Evolutionary conservation across 2,113 vertebrate genomes (phyloP).

Genomic region (Budorcas taxicolor): DNA sequence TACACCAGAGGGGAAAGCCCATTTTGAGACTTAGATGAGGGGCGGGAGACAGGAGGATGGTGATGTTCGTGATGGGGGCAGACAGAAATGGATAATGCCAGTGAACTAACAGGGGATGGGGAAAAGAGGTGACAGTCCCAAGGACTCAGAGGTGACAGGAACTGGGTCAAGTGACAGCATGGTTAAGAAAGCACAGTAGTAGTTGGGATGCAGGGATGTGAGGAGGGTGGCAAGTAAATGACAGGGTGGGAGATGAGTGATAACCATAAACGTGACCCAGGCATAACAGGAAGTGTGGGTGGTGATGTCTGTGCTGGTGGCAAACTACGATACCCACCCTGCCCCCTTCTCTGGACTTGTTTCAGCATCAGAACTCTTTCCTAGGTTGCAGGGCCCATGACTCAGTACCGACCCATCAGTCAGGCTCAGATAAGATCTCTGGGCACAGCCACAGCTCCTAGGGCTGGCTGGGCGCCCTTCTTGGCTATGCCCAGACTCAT

Average conservation of each 20-base stretch:
- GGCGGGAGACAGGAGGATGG: neutral
- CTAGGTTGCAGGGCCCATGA: constrained; percentile 47
- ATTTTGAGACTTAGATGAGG: neutral
- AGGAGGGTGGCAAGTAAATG: constrained; percentile 1
- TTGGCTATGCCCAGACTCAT: neutral
- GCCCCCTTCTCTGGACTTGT: neutral
- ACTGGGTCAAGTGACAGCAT: neutral
- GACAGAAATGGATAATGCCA: neutral
- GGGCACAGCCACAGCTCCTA: neutral
- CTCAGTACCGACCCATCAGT: neutral
- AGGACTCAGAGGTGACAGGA: neutral
- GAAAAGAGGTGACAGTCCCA: neutral
- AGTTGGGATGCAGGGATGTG: neutral
- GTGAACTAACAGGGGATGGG: neutral
- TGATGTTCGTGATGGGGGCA: neutral
- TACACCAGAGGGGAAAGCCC: neutral
- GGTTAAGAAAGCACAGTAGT: neutral
- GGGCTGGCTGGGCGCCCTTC: neutral
- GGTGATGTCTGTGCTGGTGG: neutral
- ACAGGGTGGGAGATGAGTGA: neutral
- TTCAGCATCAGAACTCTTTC: constrained; percentile 18
- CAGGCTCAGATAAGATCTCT: constrained; percentile 45
- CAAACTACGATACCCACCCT: neutral
- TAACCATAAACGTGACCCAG: neutral
- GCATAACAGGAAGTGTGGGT: constrained; percentile 22